phyloP scores from a whole-genome alignment of 1,140 invertebrate genomes.

The Apis dorsata region DNA sequence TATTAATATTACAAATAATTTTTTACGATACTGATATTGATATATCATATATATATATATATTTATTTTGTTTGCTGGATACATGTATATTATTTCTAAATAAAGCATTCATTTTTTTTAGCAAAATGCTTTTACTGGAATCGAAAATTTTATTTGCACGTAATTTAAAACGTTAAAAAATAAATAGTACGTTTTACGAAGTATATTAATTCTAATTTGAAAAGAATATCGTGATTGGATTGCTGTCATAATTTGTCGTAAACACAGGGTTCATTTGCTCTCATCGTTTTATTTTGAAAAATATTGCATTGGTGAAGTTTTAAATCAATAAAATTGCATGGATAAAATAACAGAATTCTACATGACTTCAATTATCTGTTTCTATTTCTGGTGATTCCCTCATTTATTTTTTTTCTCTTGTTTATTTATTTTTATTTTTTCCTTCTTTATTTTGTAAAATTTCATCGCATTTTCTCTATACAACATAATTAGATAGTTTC shows the following conservation, averaged over 20 bases:
- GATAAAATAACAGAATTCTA: not conserved
- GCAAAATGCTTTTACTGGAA: conserved; percentile 4
- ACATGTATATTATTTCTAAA: not conserved
- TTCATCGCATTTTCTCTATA: too few relatives aligned
- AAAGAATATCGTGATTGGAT: too few relatives aligned
- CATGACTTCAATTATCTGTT: not conserved
- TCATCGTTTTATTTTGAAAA: not conserved
- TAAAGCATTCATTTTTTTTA: too few relatives aligned
- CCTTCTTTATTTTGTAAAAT: not conserved
- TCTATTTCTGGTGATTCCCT: not conserved
- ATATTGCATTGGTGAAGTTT: not conserved
- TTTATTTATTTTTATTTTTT: not conserved
- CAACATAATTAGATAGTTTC: too few relatives aligned
- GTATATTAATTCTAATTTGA: not conserved
- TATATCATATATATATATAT: too few relatives aligned
- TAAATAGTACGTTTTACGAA: not conserved
- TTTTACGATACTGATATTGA: too few relatives aligned
- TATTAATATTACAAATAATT: too few relatives aligned
- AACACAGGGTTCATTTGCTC: not conserved
- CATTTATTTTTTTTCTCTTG: not conserved
- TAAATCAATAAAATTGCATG: not conserved
- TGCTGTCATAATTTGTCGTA: too few relatives aligned
- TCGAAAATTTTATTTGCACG: not conserved
- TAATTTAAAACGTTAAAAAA: not conserved
- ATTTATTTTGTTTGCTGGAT: not conserved